These are phyloP conservation scores for Mus pahari DNA, from an alignment of 2,113 vertebrate species.

Conservation along the genomic window DNA sequence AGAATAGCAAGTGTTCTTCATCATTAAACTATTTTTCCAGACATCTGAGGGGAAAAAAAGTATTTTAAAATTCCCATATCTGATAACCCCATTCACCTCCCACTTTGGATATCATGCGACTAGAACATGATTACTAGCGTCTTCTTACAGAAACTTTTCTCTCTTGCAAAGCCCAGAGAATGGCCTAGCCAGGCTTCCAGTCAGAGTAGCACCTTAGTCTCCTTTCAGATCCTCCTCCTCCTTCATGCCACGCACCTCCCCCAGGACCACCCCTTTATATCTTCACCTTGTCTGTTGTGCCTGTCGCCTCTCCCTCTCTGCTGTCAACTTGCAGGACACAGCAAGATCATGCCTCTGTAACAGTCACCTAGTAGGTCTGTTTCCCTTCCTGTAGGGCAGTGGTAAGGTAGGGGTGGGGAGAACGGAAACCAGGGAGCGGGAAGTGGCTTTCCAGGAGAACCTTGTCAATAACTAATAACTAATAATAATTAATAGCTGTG, in stretches of 20 bases:
- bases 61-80: not conserved
- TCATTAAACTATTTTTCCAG: no score
- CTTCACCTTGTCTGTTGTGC: not conserved
- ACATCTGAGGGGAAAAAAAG: no score
- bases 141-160: not conserved
- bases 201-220: not conserved
- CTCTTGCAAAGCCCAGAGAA: not conserved
- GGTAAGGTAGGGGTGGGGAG: rapidly evolving
- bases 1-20: no score
- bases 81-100: not conserved
- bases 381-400: not conserved
- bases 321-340: not conserved
- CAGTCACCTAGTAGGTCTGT: not conserved
- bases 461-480: not conserved
- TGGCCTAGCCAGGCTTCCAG: not conserved
- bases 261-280: not conserved
- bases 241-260: not conserved
- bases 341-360: not conserved
- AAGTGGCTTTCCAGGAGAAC: not conserved
- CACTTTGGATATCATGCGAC: not conserved
- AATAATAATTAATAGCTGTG: not conserved
- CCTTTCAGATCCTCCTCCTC: not conserved
- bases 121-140: not conserved
- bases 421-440: not conserved
- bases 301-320: not conserved